Evolutionary conservation across 1,140 invertebrate genomes (phyloP).

Genomic region (Anastatus disparis): DNA sequence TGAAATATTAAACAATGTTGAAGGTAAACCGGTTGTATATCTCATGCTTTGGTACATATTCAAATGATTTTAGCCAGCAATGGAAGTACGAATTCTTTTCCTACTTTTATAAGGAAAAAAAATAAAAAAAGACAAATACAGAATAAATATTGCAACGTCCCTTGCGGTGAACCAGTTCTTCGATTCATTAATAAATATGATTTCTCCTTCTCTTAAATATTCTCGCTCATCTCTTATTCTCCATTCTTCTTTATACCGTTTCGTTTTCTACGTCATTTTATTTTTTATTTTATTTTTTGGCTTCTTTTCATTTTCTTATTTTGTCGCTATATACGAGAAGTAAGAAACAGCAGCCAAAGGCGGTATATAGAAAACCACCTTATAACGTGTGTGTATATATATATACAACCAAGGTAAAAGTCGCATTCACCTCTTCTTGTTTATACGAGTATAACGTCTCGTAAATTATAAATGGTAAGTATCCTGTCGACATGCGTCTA

Average conservation of each 20-base stretch:
- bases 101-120: not conserved
- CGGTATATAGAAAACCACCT: not conserved
- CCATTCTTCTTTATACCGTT: not conserved
- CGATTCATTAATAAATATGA: conserved; percentile 35
- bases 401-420: too few species aligned
- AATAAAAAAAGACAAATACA: not conserved
- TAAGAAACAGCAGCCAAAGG: not conserved
- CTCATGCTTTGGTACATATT: too few species aligned
- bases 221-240: not conserved
- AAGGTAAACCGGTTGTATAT: too few species aligned
- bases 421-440: too few species aligned
- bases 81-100: not conserved
- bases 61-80: too few species aligned
- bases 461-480: conserved; percentile 13
- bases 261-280: not conserved
- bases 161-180: conserved; percentile 28
- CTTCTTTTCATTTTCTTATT: not conserved
- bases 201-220: not conserved
- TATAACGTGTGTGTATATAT: too few species aligned
- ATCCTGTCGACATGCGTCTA: not conserved
- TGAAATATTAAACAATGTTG: too few species aligned
- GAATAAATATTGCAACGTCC: not conserved
- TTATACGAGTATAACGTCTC: too few species aligned
- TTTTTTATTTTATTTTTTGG: not conserved
- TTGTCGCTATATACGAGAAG: not conserved